Base-by-base conservation (phyloP, 2,888 invertebrate genomes). In the Tanytarsus gracilentus region DNA sequence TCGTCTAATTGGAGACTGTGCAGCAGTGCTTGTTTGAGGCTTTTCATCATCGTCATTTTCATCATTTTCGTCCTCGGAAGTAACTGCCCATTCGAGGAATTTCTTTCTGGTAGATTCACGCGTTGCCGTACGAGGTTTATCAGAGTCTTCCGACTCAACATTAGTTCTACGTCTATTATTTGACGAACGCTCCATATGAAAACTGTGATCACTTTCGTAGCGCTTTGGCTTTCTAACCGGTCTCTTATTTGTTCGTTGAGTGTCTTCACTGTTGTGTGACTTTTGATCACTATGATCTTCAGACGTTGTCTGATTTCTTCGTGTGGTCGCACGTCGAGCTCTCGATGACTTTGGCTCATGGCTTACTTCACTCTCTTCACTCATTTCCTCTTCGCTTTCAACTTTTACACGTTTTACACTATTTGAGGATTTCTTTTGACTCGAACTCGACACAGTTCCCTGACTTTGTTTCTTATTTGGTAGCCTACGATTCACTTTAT, bases 11-110 rank as follows among this genome's bases (percentile, higher is more conserved):
- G 63, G 64, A 63, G 62, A 60, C 25, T 49, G 60, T 48, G 48
- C 55, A 65, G 50, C 71, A 72, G 40, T 66, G 62, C 55, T 69
- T 66, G 39, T 55, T 61, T 58, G 58, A 53, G 63, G 51, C 62
- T 64, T 64, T 63, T 65, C 50, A 63, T 63, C 62, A 16, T 66
- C 65, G 50, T 65, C 65, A n/a, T 66, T 64, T 4, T 65, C 66
- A 21, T 67, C 66, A 11, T 67, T 66, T 6, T 67, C 66, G 16
- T 67, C 67, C 25, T 67, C 66, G 5, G 65, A 65, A 18, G 65
- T 64, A 16, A 66, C 66, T 3, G 66, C 68, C 65, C 27, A 65
- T 52, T 40, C 63, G 29, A 21, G 49, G 50, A 26, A 58, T 30
- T 21, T 60, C 61, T 53, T 51, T 7, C 44, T 21, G 16, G 44